Conservation (phyloP, 2,797 vertebrate species). For the Rachycentron canadum region DNA sequence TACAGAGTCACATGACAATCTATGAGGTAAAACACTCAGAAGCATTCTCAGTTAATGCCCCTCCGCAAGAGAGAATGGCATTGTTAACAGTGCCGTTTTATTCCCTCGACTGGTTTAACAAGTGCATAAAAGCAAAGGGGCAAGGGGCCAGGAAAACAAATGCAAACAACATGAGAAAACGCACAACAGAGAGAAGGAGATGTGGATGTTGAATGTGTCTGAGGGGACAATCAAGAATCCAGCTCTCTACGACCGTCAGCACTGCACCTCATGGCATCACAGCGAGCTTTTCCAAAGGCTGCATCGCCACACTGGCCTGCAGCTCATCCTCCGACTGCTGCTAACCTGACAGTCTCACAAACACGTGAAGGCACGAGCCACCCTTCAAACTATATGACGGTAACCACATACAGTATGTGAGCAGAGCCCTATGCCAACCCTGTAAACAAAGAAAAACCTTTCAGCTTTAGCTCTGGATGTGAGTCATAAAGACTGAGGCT, state of each 20-base stretch:
- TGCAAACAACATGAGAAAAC: background rate
- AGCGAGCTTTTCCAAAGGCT: constrained; percentile 25
- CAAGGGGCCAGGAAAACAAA: background rate
- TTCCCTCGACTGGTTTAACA: background rate
- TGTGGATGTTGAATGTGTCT: background rate
- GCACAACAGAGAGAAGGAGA: background rate
- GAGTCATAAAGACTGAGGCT: constrained; percentile 38
- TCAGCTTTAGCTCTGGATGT: constrained; percentile 33
- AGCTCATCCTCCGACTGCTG: constrained; percentile 52
- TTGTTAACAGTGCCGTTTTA: background rate
- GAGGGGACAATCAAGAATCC: constrained; percentile 8
- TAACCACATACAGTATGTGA: constrained; percentile 28
- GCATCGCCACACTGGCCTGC: constrained; percentile 41
- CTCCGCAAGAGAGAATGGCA: background rate
- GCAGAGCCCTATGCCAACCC: constrained; percentile 36
- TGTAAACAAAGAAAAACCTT: constrained; percentile 57
- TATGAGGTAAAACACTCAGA: background rate
- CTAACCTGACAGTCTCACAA: constrained; percentile 65
- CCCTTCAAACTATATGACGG: constrained; percentile 45
- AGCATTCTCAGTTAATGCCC: background rate
- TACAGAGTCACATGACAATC: background rate
- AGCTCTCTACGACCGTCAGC: constrained; percentile 14
- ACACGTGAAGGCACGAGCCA: constrained; percentile 56
- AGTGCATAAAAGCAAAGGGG: background rate
- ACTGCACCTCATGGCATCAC: background rate